Percentiles rank a stretch among this genome's conserved stretches.
These are phyloP conservation scores for Microplitis manilae DNA, from an alignment of 2,888 invertebrate species.

Conservation along the genomic window DNA sequence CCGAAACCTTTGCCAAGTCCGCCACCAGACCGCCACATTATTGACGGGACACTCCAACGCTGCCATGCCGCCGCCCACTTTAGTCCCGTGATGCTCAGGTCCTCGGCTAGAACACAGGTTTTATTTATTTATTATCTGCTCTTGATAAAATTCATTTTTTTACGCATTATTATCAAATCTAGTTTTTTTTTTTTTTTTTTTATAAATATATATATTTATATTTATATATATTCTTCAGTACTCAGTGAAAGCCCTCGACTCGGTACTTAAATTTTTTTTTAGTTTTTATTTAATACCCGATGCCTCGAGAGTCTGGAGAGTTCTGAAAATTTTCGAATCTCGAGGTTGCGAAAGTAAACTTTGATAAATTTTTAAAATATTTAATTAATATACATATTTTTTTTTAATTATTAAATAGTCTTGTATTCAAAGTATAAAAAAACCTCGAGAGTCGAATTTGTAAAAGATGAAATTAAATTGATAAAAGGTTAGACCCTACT, in stretches of 20 bases:
- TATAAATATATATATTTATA: conserved; percentile 13
- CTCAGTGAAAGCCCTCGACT: conserved; percentile 4
- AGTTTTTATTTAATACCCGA: neutral
- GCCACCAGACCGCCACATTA: conserved; percentile 69
- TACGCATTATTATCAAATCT: conserved; percentile 13
- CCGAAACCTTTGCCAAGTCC: conserved; percentile 66
- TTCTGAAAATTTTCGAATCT: conserved; percentile 19
- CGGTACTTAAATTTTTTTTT: conserved; percentile 8
- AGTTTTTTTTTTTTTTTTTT: neutral
- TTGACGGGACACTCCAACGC: conserved; percentile 70
- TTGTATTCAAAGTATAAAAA: conserved; percentile 10
- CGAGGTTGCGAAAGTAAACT: neutral
- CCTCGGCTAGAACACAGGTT: conserved; percentile 75
- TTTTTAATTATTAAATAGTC: conserved; percentile 15
- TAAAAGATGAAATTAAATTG: conserved; percentile 28
- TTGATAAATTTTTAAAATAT: neutral
- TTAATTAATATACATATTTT: neutral
- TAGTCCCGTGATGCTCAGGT: conserved; percentile 83
- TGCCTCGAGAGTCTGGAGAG: neutral
- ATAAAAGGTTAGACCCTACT: conserved; percentile 55
- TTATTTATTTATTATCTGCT: conserved; percentile 46
- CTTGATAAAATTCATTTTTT: conserved; percentile 16
- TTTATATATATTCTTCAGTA: conserved; percentile 1
- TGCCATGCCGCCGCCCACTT: conserved; percentile 80
- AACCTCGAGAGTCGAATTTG: conserved; percentile 31